Evolutionary conservation across 2,888 invertebrate genomes (phyloP).

Genomic region (Trachelus stipa): DNA sequence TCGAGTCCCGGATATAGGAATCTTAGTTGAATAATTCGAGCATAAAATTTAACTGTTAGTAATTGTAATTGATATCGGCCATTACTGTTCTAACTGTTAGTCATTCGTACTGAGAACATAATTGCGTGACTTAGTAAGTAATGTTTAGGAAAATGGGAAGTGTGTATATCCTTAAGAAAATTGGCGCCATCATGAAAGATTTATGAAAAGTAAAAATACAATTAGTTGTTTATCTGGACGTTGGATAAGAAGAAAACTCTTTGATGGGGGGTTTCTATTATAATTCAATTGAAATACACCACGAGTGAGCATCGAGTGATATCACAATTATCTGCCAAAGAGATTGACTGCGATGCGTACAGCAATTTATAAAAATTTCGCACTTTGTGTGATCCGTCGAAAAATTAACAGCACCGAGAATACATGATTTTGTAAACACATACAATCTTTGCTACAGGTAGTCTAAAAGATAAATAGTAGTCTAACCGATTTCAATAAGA

Average conservation of each 20-base stretch:
- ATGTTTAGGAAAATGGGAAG: background rate
- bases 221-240: background rate
- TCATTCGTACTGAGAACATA: background rate
- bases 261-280: background rate
- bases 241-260: background rate
- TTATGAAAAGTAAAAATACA: background rate
- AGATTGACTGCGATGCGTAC: constrained; percentile 16
- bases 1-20: background rate
- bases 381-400: background rate
- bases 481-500: background rate
- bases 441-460: background rate
- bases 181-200: background rate
- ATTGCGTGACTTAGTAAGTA: background rate
- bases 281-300: constrained; percentile 9
- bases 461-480: background rate
- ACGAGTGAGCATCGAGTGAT: constrained; percentile 14
- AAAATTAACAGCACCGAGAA: background rate
- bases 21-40: background rate
- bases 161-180: background rate
- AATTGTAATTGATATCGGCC: background rate
- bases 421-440: background rate
- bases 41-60: background rate
- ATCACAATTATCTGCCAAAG: constrained; percentile 22
- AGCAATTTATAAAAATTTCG: background rate
- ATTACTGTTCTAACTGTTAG: background rate